Percentiles rank a stretch among this genome's conserved stretches.
Evolutionary conservation across 92 coral and sea anemone genomes (phyloP).

Genomic region (Epizoanthus fatuus): DNA sequence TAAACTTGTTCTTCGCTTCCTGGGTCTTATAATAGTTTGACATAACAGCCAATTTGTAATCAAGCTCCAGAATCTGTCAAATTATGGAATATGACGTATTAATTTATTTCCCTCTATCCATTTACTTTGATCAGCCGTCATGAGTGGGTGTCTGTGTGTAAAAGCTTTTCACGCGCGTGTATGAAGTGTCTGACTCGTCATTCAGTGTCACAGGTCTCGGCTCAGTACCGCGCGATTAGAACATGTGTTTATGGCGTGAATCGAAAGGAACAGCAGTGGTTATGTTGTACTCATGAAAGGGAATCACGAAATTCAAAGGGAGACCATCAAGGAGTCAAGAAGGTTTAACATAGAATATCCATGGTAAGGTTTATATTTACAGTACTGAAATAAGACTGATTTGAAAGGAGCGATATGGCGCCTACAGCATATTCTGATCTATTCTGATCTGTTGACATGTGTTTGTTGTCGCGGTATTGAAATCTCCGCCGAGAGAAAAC

Average conservation of each 20-base stretch:
- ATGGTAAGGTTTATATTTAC: conserved; percentile 23
- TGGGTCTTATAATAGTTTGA: neutral
- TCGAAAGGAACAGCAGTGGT: neutral
- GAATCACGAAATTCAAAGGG: neutral
- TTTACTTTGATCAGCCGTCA: conserved; percentile 44
- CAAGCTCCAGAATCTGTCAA: neutral
- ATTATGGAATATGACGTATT: conserved; percentile 17
- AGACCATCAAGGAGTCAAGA: neutral
- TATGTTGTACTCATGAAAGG: conserved; percentile 20
- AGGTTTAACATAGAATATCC: conserved; percentile 30
- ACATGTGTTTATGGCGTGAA: conserved; percentile 21
- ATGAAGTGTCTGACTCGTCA: neutral
- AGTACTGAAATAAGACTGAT: neutral
- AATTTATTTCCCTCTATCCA: conserved; percentile 3
- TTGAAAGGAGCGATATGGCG: neutral
- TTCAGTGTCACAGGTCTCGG: neutral
- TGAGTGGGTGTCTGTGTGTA: conserved; percentile 47
- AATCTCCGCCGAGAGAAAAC: conserved; percentile 4
- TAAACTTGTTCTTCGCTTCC: neutral
- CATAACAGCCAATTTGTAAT: conserved; percentile 17
- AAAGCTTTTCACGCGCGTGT: conserved; percentile 49
- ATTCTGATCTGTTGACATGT: conserved; percentile 14
- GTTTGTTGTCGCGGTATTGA: neutral
- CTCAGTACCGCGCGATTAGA: conserved; percentile 34
- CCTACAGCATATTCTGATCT: neutral